phyloP scores from a whole-genome alignment of 1,140 invertebrate genomes.

The Amyelois transitella region DNA sequence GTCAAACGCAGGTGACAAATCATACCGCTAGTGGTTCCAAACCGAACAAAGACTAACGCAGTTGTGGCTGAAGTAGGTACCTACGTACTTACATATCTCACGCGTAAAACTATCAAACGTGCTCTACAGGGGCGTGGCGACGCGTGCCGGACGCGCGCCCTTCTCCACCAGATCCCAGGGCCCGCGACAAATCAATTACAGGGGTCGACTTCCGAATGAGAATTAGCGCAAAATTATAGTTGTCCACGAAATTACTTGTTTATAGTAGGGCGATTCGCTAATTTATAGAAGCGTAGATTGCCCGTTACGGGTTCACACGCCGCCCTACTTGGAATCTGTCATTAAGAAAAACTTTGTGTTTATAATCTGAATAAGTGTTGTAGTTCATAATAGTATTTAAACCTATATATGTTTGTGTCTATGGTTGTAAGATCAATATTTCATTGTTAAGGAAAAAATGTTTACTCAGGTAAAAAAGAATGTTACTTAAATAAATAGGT shows the following conservation, averaged over 20 bases:
- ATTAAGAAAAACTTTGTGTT: neutral
- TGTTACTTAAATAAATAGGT: too few relatives aligned
- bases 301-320: conserved; percentile 3
- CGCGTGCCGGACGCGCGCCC: conserved; percentile 28
- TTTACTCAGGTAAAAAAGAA: too few relatives aligned
- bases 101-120: conserved; percentile 30
- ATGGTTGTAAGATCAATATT: too few relatives aligned
- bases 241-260: conserved; percentile 54
- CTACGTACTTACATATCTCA: conserved; percentile 28
- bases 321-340: neutral
- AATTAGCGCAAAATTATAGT: conserved; percentile 68
- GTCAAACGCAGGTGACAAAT: too few relatives aligned
- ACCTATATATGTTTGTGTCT: too few relatives aligned
- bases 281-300: conserved; percentile 39
- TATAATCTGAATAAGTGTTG: too few relatives aligned
- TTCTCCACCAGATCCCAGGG: conserved; percentile 17
- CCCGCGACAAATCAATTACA: conserved; percentile 68
- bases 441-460: too few relatives aligned
- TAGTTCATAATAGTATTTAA: too few relatives aligned
- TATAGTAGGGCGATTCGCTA: conserved; percentile 44
- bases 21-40: too few relatives aligned
- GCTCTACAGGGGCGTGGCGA: conserved; percentile 34
- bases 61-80: neutral
- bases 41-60: too few relatives aligned
- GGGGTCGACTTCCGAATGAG: conserved; percentile 48